These are phyloP conservation scores for Portunus trituberculatus DNA, from an alignment of 1,140 invertebrate genomes.

Conservation along the genomic window DNA sequence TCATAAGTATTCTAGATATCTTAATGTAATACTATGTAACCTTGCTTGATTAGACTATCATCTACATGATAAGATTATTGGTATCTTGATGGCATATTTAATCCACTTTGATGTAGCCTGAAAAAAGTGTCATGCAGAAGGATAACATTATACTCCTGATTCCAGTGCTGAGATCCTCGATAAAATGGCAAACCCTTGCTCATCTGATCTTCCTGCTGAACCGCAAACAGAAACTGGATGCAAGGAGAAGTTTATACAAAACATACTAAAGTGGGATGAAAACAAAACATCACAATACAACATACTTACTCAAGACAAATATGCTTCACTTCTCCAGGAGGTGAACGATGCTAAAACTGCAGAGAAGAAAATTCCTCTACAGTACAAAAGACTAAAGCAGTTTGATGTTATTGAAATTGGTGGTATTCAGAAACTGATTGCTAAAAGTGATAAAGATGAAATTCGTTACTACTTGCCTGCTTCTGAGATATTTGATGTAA, in stretches of 20 bases:
- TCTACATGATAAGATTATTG: not conserved
- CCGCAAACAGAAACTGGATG: constrained; percentile 17
- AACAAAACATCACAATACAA: not conserved
- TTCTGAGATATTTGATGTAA: constrained; percentile 7
- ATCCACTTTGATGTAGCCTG: not conserved
- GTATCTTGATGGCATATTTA: not conserved
- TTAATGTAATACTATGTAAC: too few relatives aligned
- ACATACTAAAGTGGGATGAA: not conserved
- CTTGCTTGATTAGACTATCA: not conserved
- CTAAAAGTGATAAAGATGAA: constrained; percentile 28
- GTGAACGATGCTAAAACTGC: constrained; percentile 31
- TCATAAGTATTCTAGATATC: too few relatives aligned
- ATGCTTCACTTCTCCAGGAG: constrained; percentile 28
- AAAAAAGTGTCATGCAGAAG: not conserved
- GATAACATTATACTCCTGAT: constrained; percentile 29
- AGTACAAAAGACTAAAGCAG: constrained; percentile 23
- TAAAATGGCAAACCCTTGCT: not conserved
- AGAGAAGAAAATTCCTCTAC: not conserved
- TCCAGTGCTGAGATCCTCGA: not conserved
- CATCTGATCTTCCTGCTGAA: not conserved
- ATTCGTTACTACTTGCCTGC: constrained; percentile 8
- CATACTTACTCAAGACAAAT: constrained; percentile 14
- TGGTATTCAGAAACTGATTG: constrained; percentile 15
- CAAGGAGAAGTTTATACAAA: constrained; percentile 32
- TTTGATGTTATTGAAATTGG: constrained; percentile 36